phyloP scores from a whole-genome alignment of 2,888 invertebrate genomes.

The Exephanes ischioxanthus region DNA sequence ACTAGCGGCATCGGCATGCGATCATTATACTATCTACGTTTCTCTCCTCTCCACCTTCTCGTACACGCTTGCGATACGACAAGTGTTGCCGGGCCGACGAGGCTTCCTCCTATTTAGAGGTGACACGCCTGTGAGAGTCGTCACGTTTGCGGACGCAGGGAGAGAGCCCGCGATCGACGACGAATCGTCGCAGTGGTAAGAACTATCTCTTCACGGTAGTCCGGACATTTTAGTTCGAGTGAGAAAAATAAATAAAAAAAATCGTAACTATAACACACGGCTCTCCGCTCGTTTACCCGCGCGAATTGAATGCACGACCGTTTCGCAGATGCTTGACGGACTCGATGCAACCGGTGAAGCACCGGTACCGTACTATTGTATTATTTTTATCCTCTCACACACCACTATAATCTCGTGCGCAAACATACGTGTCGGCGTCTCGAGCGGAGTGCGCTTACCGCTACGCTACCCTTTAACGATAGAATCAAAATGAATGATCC shows the following conservation, averaged over 20 bases:
- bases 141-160: slow-evolving; percentile 78
- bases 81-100: slow-evolving; percentile 10
- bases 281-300: slow-evolving; percentile 48
- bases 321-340: slow-evolving; percentile 33
- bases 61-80: slow-evolving; percentile 24
- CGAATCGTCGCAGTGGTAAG: background rate
- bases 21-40: slow-evolving; percentile 72
- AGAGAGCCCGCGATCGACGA: slow-evolving; percentile 24
- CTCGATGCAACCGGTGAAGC: slow-evolving; percentile 17
- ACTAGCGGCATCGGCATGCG: slow-evolving; percentile 80
- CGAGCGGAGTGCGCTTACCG: slow-evolving; percentile 16
- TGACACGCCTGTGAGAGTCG: slow-evolving; percentile 79
- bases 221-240: too few species aligned
- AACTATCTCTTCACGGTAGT: background rate
- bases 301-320: slow-evolving; percentile 41
- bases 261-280: slow-evolving; percentile 50
- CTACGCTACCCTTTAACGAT: slow-evolving; percentile 47
- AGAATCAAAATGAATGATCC: slow-evolving; percentile 63
- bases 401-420: slow-evolving; percentile 17
- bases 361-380: slow-evolving; percentile 21
- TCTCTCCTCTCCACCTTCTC: slow-evolving; percentile 17
- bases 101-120: slow-evolving; percentile 76
- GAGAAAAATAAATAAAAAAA: slow-evolving; percentile 21
- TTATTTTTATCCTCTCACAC: slow-evolving; percentile 30
- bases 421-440: slow-evolving; percentile 8